These are phyloP conservation scores for Hydrotaea diabolus DNA, from an alignment of 2,888 invertebrate species.

Conservation along the genomic window DNA sequence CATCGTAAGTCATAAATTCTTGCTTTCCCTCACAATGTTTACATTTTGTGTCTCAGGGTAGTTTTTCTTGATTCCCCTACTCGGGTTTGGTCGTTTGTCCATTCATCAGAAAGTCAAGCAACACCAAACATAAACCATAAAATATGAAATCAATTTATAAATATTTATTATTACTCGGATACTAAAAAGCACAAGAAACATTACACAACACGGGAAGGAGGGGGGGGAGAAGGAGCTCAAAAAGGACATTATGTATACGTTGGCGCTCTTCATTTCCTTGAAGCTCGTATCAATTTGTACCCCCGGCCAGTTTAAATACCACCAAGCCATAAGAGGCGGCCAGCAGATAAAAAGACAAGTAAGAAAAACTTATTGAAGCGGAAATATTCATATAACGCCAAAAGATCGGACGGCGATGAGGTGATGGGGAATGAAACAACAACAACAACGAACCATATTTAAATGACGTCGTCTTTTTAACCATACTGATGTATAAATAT, in stretches of 20 bases:
- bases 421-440: constrained; percentile 10
- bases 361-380: constrained; percentile 44
- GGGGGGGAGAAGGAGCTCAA: not conserved
- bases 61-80: not conserved
- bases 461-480: constrained; percentile 37
- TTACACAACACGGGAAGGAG: not conserved
- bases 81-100: not conserved
- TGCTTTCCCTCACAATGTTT: not conserved
- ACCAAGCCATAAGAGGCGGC: constrained; percentile 8
- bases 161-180: constrained; percentile 63
- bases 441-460: not conserved
- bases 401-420: constrained; percentile 9
- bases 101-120: not conserved
- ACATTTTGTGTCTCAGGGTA: constrained; percentile 21
- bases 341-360: constrained; percentile 14
- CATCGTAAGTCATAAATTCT: constrained; percentile 57
- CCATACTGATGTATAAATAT: not conserved
- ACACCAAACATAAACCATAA: constrained; percentile 49
- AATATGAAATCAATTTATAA: constrained; percentile 68
- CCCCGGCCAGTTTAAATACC: constrained; percentile 2
- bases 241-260: constrained; percentile 1
- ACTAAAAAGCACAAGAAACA: constrained; percentile 19
- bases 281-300: not conserved
- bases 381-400: constrained; percentile 47
- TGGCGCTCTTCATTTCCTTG: not conserved